A percentile compares a stretch with the other conserved stretches of the same genome.
phyloP scores from a whole-genome alignment of 2,888 invertebrate species.

The Luperina nickerlii region DNA sequence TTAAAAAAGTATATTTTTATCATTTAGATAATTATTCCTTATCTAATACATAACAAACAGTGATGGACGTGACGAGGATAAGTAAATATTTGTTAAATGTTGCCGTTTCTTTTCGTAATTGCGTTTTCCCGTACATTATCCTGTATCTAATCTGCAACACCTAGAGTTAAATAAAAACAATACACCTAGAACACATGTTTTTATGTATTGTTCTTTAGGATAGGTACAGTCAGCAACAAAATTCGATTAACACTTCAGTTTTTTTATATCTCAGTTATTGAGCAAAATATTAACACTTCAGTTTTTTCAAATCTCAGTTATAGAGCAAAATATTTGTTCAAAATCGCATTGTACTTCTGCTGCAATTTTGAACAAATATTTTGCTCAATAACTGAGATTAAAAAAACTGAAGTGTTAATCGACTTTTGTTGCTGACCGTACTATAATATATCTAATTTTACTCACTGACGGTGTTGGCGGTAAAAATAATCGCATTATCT shows the following conservation, averaged over 20 bases:
- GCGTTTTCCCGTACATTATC: slow-evolving; percentile 42
- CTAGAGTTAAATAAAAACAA: slow-evolving; percentile 11
- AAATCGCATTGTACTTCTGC: too few relatives aligned
- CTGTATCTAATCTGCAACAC: slow-evolving; percentile 12
- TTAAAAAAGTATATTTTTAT: neutral
- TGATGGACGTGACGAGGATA: slow-evolving; percentile 35
- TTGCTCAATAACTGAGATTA: too few relatives aligned
- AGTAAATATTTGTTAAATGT: slow-evolving; percentile 6
- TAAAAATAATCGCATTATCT: slow-evolving; percentile 61
- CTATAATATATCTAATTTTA: slow-evolving; percentile 23
- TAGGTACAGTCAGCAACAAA: neutral
- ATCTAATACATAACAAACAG: slow-evolving; percentile 8
- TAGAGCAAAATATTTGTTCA: too few relatives aligned
- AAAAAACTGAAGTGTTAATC: too few relatives aligned
- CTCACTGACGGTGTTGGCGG: neutral
- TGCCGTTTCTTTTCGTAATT: slow-evolving; percentile 25
- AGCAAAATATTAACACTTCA: too few relatives aligned
- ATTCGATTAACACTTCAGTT: too few relatives aligned
- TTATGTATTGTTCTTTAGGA: neutral
- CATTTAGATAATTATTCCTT: slow-evolving; percentile 8
- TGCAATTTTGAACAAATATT: too few relatives aligned
- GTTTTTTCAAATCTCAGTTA: too few relatives aligned
- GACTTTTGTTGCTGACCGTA: too few relatives aligned
- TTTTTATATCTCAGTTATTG: too few relatives aligned
- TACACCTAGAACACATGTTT: neutral